Base-by-base conservation (phyloP, 2,888 invertebrate genomes). In the Euplagia quadripunctaria region DNA sequence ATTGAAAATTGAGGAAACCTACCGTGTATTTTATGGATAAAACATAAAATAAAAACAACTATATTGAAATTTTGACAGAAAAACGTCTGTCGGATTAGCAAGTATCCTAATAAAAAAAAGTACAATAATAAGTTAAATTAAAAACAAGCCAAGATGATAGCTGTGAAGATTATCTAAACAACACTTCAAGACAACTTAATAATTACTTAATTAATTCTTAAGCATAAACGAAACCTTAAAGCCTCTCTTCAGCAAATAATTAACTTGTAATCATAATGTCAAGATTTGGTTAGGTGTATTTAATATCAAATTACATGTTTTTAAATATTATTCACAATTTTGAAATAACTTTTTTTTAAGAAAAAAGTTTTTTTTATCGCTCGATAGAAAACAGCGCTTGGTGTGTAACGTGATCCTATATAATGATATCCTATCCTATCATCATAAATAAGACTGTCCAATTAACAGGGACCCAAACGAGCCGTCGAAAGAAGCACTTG, bases 181-280 rank as follows among this genome's bases (percentile, higher is more conserved):
- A 49, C 31, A 31, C 49, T 49, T 68, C 5, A 49, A 63, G 63
- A 31, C 17, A 16, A 31, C 51, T 69, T 70, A 52, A 51, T 52
- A 70, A 64, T 51, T 41, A 64, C 63, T 70, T 64, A 41, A 70
- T 51, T 70, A 51, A 14, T 70, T 70, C 64, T 70, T 52, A 46
- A 20, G 49, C 17, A 41, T 41, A 16, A 52, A 67, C 16, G n/a
- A 43, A 17, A 17, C 12, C 41, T 55, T 68, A 31, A 63, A 1
- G 20, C 41, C 49, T 12, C 31, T 49, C 66, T 66, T 20, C 14
- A 14, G 6, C 1, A 51, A 66, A 64, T 66, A 31, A 65, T 65
- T 65, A 58, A 20, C 49, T 20, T 65, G 46, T 46, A n/a, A 65
- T 49, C n/a, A 43, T 42, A n/a, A 43, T 43, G n/a, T 58, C 58